Base-by-base conservation (phyloP, 2,888 invertebrate genomes). In the Torymus aiolomorphi region DNA sequence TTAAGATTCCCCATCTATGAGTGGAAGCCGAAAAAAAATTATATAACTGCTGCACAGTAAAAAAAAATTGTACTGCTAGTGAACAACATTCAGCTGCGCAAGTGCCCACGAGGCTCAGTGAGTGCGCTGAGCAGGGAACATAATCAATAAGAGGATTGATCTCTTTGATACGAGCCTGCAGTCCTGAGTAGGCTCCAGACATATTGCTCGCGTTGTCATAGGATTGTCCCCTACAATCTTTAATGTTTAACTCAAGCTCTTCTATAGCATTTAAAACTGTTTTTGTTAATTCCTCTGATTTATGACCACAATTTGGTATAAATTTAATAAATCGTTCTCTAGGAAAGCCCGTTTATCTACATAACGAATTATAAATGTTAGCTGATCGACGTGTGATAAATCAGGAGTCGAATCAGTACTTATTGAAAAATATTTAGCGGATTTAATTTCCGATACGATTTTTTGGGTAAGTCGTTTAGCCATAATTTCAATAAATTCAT, bases 21-120 rank as follows among this genome's bases (percentile, higher is more conserved):
- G 84, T 85, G 61, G 85, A 84, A 61, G 84, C 82, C 73, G 82
- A 82, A 74, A 86, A 82, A 76, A 86, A 86, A 51, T 69, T 83
- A 57, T 84, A 87, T 16, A 87, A 67, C 77, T 83, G 76, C 80
- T 86, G 82, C 42, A 86, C 83, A 83, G 70, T n/a, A n/a, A n/a
- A n/a, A n/a, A n/a, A n/a, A n/a, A n/a, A n/a, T n/a, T n/a, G n/a
- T n/a, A n/a, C n/a, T n/a, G n/a, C n/a, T n/a, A n/a, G n/a, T n/a
- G n/a, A n/a, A n/a, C n/a, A n/a, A n/a, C 78, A 84, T 73, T 86
- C 84, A 69, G 83, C 86, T 78, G 84, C 84, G 66, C 76, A 79
- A 54, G 74, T 82, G 49, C 78, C 83, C 49, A 85, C 84, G 63
- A 86, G 77, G 84, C 86, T 86, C 56, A 85, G 67, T 18, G 85